Evolutionary conservation across 2,888 invertebrate genomes (phyloP), one percentile per base, ranked within the genome.

Genomic region (Empis livida): DNA sequence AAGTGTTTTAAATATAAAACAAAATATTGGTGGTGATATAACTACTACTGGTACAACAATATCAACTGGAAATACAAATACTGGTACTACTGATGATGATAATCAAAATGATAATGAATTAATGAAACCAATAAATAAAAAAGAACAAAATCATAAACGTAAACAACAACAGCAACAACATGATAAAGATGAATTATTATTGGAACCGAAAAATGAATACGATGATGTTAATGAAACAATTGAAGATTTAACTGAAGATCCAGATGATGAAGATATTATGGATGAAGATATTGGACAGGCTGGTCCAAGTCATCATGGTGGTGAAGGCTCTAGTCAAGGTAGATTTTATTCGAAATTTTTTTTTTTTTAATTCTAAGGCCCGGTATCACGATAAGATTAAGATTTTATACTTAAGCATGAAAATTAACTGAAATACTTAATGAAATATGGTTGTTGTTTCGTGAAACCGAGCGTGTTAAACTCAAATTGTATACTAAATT

Each of bases 201-300:
- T 82, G 63, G 81, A 82, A 73, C 82, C 82, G 70, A 82, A 83
- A 76, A 76, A 80, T 71, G 82, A 83, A 73, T 81, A 79, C 67
- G 74, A 79, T 57, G 82, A 82, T 54, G 82, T 81, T 59, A 72
- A 73, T 61, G 82, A 82, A 59, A 81, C 80, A 60, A 84, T 88
- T 60, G 89, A 89, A 72, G 88, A 89, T 70, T 78, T 89, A 67
- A 88, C 88, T 54, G 71, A 85, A 51, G 85, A 84, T 60, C 41
- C 20, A 56, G 85, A 89, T 65, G 88, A 89, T 61, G 79, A 81
- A 62, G 73, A 80, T 79, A 63, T 85, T 70, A 82, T 81, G 69
- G 76, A 77, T 66, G 76, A 79, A 67, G 80, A 82, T 56, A 67
- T 67, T 61, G 63, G 67, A 55, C 68, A 66, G 59, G 66, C 67